Evolutionary conservation across 2,113 vertebrate genomes (phyloP).

Genomic region (Motacilla tschutschensis): DNA sequence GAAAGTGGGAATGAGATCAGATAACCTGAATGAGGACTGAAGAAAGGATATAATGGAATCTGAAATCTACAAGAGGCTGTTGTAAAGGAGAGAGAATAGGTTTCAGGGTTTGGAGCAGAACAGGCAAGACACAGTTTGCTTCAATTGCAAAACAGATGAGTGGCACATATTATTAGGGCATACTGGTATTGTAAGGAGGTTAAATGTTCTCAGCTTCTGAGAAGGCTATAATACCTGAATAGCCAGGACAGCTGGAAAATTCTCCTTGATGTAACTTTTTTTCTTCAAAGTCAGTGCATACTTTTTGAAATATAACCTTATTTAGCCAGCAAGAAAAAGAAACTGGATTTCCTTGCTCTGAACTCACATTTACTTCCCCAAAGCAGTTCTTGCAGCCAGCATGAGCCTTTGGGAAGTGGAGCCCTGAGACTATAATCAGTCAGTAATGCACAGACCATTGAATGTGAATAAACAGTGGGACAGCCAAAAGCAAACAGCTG

Average conservation of each 20-base stretch:
- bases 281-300: background rate
- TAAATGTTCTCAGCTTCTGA: background rate
- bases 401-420: background rate
- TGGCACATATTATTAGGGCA: background rate
- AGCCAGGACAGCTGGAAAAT: background rate
- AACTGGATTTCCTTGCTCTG: background rate
- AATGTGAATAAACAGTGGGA: background rate
- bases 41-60: background rate
- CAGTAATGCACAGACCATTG: background rate
- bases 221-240: background rate
- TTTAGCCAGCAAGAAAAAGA: background rate
- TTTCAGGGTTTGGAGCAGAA: background rate
- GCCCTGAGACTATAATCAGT: background rate
- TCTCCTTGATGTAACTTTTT: background rate
- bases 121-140: background rate
- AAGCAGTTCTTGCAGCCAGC: background rate
- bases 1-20: background rate
- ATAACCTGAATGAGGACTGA: background rate
- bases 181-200: background rate
- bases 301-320: background rate
- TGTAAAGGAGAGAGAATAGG: background rate
- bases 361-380: background rate
- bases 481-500: background rate
- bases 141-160: background rate
- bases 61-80: background rate